Conservation (phyloP, 2,797 vertebrate genomes). For the Poecilia wingei region DNA sequence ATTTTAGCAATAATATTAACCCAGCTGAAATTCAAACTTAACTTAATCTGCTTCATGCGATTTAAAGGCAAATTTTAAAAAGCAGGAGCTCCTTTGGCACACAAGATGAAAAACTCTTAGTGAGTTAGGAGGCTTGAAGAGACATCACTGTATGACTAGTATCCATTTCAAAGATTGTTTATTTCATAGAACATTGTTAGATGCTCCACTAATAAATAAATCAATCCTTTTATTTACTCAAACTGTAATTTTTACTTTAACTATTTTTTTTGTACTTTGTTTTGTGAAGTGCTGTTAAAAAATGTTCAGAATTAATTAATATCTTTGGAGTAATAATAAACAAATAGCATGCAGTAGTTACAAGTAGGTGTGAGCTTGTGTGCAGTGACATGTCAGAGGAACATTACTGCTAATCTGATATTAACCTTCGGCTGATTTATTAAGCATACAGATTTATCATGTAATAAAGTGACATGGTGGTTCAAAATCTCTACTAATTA, state of each 20-base stretch:
- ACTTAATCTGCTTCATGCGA: too few species aligned
- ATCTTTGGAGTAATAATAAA: not conserved
- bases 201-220: too few species aligned
- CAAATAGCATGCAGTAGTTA: not conserved
- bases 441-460: not conserved
- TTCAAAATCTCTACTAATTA: not conserved
- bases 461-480: not conserved
- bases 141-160: too few species aligned
- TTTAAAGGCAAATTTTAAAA: too few species aligned
- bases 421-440: not conserved
- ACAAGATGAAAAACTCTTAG: too few species aligned
- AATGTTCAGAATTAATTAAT: not conserved
- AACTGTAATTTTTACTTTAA: not conserved
- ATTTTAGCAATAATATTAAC: not conserved
- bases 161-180: too few species aligned
- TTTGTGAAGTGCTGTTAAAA: not conserved
- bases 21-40: not conserved
- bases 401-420: not conserved
- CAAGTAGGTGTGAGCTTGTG: slow-evolving; percentile 4
- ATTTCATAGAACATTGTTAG: too few species aligned
- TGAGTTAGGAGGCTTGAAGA: too few species aligned
- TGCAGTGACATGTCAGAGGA: slow-evolving; percentile 6
- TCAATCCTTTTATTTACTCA: not conserved
- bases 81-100: too few species aligned
- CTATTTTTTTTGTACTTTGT: not conserved